Evolutionary conservation across 2,888 invertebrate genomes (phyloP), one percentile per base, ranked within the genome.

Genomic region (Andrena praecox): DNA sequence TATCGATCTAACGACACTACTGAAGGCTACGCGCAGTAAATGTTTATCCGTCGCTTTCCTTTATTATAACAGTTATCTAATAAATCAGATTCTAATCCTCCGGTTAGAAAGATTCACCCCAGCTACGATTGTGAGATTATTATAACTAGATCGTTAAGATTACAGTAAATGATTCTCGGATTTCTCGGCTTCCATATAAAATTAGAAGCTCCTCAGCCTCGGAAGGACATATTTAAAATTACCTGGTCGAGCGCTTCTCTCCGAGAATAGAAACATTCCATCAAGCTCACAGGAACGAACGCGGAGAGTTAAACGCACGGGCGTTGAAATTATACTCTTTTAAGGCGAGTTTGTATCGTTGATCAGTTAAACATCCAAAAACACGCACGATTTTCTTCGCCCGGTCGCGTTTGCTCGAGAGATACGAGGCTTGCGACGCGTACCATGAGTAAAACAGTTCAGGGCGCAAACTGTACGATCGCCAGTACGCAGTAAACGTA

Each of bases 401-500:
- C 16, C 16, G 48, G 12, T 63, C 29, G 66, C 33, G 48, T 52
- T 68, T 20, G 42, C 16, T 70, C 52, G 7, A 29, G 68, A 66
- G 62, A 27, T 69, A 72, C 78, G 56, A 80, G 66, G 52, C 64
- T 52, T 24, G 27, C 31, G 12, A 68, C 24, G 29, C n/a, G 20
- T 24, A 56, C 7, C 33, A 27, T 69, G 77, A 62, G 79, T 35
- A 52, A 64, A 64, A 35, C 76, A 33, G 72, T 64, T 86, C 62
- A 59, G 63, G 62, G 67, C 82, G 77, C 74, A 67, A 76, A 85
- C 24, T 74, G 31, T 68, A 50, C 29, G 29, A 66, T 70, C 48
- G 63, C 50, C 42, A 42, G 64, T 67, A 67, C 66, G 64, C 33
- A 59, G 31, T 71, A 60, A 76, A 48, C 62, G 62, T 31, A 64